A percentile compares a stretch with the other conserved stretches of the same genome.
Conservation (phyloP, 1,140 invertebrate species). For the Drosophila willistoni region DNA sequence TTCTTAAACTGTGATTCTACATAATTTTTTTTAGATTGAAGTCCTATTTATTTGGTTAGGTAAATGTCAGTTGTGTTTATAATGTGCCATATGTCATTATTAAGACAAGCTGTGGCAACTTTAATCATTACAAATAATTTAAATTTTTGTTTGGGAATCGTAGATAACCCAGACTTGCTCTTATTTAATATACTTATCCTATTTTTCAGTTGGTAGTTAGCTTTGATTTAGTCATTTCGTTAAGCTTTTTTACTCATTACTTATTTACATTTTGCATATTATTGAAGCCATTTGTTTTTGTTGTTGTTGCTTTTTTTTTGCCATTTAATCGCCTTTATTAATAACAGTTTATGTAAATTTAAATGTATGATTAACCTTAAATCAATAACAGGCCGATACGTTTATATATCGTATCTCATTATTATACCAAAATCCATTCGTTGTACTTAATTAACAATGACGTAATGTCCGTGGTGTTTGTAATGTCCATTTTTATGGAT, state of each 20-base stretch:
- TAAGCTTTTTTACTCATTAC: slow-evolving; percentile 22
- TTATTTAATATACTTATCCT: too few species aligned
- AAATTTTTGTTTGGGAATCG: too few species aligned
- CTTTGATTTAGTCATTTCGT: slow-evolving; percentile 22
- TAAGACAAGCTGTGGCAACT: too few species aligned
- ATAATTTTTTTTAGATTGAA: too few species aligned
- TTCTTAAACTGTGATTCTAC: too few species aligned
- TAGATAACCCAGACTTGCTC: too few species aligned
- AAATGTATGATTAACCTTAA: slow-evolving; percentile 70
- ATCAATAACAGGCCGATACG: slow-evolving; percentile 55
- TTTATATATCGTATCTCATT: slow-evolving; percentile 30
- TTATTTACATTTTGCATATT: slow-evolving; percentile 20
- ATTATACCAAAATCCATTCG: slow-evolving; percentile 37
- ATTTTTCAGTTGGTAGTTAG: not conserved
- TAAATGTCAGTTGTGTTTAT: too few species aligned
- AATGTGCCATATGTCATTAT: too few species aligned
- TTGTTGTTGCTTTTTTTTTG: not conserved
- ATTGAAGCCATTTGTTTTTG: slow-evolving; percentile 4
- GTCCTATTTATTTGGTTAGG: too few species aligned
- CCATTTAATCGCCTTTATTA: slow-evolving; percentile 66
- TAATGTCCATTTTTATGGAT: slow-evolving; percentile 32
- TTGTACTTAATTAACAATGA: slow-evolving; percentile 69
- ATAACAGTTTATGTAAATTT: slow-evolving; percentile 77
- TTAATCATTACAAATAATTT: too few species aligned
- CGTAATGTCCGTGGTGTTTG: slow-evolving; percentile 27